Evolutionary conservation across 2,888 invertebrate species (phyloP).

Genomic region (Leptopilina syphax): DNA sequence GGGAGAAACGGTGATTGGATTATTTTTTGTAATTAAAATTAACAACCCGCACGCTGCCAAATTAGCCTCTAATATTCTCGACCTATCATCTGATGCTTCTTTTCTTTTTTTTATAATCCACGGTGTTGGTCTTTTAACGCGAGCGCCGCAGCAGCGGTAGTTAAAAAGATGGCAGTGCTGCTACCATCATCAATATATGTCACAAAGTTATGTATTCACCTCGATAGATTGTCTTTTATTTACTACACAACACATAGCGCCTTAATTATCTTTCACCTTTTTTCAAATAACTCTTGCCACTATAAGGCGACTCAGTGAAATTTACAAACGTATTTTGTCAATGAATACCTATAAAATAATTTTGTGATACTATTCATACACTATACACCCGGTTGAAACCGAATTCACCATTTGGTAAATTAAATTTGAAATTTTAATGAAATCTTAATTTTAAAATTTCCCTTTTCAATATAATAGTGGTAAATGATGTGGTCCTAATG

Average conservation of each 20-base stretch:
- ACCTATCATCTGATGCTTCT: slow-evolving; percentile 50
- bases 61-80: slow-evolving; percentile 72
- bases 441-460: too few species aligned
- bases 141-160: slow-evolving; percentile 62
- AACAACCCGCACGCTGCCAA: slow-evolving; percentile 74
- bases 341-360: not conserved
- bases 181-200: slow-evolving; percentile 76
- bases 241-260: slow-evolving; percentile 68
- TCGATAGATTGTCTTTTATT: slow-evolving; percentile 63
- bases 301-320: not conserved
- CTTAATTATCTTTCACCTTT: slow-evolving; percentile 73
- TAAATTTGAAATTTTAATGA: too few species aligned
- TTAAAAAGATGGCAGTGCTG: slow-evolving; percentile 69
- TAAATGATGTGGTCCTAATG: too few species aligned
- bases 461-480: too few species aligned
- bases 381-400: not conserved
- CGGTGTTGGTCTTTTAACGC: slow-evolving; percentile 53
- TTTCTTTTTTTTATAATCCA: slow-evolving; percentile 42
- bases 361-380: not conserved
- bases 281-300: slow-evolving; percentile 47
- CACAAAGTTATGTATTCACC: slow-evolving; percentile 68
- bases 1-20: slow-evolving; percentile 61
- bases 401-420: too few species aligned
- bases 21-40: slow-evolving; percentile 75
- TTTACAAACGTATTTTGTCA: not conserved